These are phyloP conservation scores for Ennomos erosarius DNA, from an alignment of 2,888 invertebrate genomes.

Conservation along the genomic window DNA sequence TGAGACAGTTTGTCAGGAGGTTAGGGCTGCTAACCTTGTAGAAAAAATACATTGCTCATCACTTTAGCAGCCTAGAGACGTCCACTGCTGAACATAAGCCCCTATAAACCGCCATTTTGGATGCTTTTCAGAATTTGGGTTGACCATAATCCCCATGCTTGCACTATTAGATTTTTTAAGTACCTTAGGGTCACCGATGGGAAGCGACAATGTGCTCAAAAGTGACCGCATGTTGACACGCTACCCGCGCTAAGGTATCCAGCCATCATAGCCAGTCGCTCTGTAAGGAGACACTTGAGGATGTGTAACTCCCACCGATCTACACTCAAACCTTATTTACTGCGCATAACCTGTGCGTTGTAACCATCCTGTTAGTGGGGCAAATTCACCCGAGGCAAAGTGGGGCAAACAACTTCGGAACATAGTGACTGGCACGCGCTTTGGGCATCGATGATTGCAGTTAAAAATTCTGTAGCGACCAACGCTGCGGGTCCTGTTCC, in stretches of 20 bases:
- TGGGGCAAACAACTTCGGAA: constrained; percentile 43
- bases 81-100: no score
- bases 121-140: no score
- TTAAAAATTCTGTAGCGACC: constrained; percentile 25
- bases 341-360: constrained; percentile 32
- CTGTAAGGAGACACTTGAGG: neutral
- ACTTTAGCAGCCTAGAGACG: no score
- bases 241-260: no score
- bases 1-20: neutral
- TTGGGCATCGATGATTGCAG: constrained; percentile 26
- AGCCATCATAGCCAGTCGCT: neutral
- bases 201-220: no score
- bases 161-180: no score
- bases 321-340: neutral
- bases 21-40: no score
- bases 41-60: no score
- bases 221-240: no score
- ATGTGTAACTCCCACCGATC: neutral
- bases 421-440: constrained; percentile 35
- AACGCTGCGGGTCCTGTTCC: constrained; percentile 4
- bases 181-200: no score
- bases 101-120: no score
- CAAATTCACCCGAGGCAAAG: constrained; percentile 44
- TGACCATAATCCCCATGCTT: no score
- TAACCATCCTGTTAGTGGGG: constrained; percentile 57